Conservation (phyloP, 2,797 vertebrate species). For the Pangasius djambal region DNA sequence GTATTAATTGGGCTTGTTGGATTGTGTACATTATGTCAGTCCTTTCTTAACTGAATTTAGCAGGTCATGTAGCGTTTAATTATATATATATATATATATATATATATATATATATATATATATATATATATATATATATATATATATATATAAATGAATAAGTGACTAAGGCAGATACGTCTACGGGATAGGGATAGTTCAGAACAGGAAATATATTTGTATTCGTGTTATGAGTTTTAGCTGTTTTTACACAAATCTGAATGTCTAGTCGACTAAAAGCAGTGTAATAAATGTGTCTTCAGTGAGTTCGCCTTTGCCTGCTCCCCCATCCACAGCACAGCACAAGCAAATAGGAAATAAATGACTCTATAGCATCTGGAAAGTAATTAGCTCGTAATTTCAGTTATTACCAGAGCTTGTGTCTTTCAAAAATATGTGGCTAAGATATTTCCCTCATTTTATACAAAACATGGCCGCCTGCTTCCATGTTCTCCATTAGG, state of each 20-base stretch:
- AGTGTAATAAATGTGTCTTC: constrained; percentile 71
- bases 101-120: background rate
- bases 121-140: background rate
- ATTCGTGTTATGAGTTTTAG: constrained; percentile 44
- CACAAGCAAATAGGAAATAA: constrained; percentile 61
- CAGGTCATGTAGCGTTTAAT: constrained; percentile 8
- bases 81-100: background rate
- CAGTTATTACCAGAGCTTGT: constrained; percentile 75
- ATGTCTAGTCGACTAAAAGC: constrained; percentile 65
- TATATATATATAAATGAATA: background rate
- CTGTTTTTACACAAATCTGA: constrained; percentile 60
- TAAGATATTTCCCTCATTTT: constrained; percentile 28
- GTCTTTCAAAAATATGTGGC: constrained; percentile 61
- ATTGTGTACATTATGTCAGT: background rate
- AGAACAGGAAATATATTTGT: background rate
- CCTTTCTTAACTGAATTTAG: constrained; percentile 24
- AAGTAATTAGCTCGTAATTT: constrained; percentile 80
- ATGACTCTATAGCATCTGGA: constrained; percentile 76
- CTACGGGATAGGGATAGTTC: background rate
- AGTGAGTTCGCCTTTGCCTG: constrained; percentile 70
- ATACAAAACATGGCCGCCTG: constrained; percentile 30
- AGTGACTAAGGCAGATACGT: background rate
- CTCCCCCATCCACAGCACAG: constrained; percentile 72
- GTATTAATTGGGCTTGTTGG: constrained; percentile 6
- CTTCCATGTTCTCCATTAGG: constrained; percentile 24